Evolutionary conservation across 2,888 invertebrate genomes (phyloP), one percentile per base, ranked within the genome.

Genomic region (Poecilus cupreus): DNA sequence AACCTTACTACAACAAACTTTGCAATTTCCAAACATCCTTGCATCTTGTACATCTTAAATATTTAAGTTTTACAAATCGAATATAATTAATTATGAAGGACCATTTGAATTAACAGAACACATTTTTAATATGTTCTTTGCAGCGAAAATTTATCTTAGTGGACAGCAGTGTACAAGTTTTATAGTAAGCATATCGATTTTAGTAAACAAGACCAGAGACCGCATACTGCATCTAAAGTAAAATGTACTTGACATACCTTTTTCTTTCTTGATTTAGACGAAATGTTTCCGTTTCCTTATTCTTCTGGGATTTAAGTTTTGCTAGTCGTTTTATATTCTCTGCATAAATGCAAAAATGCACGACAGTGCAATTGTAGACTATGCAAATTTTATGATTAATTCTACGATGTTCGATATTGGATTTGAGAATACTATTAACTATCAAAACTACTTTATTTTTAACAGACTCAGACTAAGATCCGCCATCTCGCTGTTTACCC

Each of bases 181-280:
- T n/a, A n/a, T n/a, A n/a, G n/a, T n/a, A n/a, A 2, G 46, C 22
- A 43, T 72, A 72, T 72, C 24, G 72, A 46, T 72, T 72, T 46
- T 18, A 8, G 3, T 68, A 72, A 46, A 46, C 43, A 70, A 32
- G 43, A 11, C 18, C 32, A 8, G 8, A 32, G 32, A 32, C 32
- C 2, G 32, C 11, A 26, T 20, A 43, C 46, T 24, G 46, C 46
- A 46, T 72, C 72, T 24, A 72, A n/a, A 72, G 46, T 72, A 72
- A 72, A 72, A 72, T 46, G 72, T 46, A 46, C 72, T 72, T 46
- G 72, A 72, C 72, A 72, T 43, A 72, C 22, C 46, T 72, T 72
- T 72, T 72, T 72, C 72, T 46, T 46, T 72, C 72, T 72, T 46
- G 72, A 72, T 72, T 72, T 72, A 72, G 72, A 72, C 46, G 72